Base-by-base conservation (phyloP, 1,140 invertebrate genomes). In the Leptoteleia sp. region DNA sequence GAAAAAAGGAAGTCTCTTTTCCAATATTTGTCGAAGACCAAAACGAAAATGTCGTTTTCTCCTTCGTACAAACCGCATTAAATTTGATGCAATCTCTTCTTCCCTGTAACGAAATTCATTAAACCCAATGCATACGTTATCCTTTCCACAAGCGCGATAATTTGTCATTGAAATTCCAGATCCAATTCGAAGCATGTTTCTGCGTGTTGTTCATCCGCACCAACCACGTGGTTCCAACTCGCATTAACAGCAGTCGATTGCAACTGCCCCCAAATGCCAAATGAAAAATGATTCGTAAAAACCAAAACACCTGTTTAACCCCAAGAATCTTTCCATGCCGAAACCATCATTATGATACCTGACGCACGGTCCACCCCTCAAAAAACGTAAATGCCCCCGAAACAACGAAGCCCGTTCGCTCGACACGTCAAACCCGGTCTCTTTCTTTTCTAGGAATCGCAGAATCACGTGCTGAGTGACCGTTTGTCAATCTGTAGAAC, bases 381-480 rank as follows among this genome's bases (percentile, higher is more conserved):
- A 27, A 45, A 45, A 25, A 45, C 42, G n/a, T 45, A 27, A 45
- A 22, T 27, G 11, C 8, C 3, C 22, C 7, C 17, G 9, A 11
- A 42, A 17, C 13, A 17, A 1, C 4, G 16, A 42, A 17, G 19
- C 16, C 11, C 17, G 22, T 25, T 25, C n/a, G 4, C n/a, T 22
- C 19, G n/a, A 27, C 17, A 54, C n/a, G 17, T 38, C 48, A 15
- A 54, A 38, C 19, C 11, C 3, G 25, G 12, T n/a, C 7, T 6
- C 17, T 13, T 59, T 59, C 55, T 43, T 15, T 19, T 22, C 6
- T 8, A 1, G 1, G 1, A 35, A 33, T 43, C 16, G 37, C 35
- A 42, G 16, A 54, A 68, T 57, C 40, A 48, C 64, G 40, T 54
- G 64, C 50, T 38, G 64, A 31, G 50, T 3, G 15, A 22, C 6